Conservation (phyloP, 2,113 vertebrate genomes). For the Zosterops japonicus region DNA sequence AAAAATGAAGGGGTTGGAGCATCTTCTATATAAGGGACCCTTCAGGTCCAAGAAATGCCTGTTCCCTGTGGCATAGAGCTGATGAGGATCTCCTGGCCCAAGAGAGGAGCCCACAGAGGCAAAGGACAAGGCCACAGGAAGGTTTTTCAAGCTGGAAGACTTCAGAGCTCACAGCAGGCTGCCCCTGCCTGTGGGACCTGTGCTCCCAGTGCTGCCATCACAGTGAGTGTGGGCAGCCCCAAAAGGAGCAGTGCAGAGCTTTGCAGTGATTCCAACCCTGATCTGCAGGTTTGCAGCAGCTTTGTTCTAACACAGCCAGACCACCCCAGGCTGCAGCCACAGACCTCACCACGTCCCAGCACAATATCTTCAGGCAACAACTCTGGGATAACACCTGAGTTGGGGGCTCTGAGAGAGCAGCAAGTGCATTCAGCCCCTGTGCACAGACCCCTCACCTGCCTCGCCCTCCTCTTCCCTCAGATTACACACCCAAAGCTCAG, state of each 20-base stretch:
- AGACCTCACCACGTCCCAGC: background rate
- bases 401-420: background rate
- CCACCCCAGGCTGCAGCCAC: background rate
- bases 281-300: background rate
- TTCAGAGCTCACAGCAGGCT: background rate
- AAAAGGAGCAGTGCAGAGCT: background rate
- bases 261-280: background rate
- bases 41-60: background rate
- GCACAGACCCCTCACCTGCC: background rate
- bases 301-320: background rate
- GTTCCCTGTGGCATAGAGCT: background rate
- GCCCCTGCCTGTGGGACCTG: background rate
- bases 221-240: background rate
- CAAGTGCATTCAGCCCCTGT: background rate
- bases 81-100: background rate
- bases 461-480: background rate
- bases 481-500: background rate
- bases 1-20: background rate
- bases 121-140: background rate
- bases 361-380: background rate
- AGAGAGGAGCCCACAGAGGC: background rate
- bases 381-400: background rate
- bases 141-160: background rate
- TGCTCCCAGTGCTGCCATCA: background rate
- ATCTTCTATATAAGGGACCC: background rate